A percentile compares a stretch with the other conserved stretches of the same genome.
Conservation (phyloP, 2,113 vertebrate species). For the Sciurus niger region DNA sequence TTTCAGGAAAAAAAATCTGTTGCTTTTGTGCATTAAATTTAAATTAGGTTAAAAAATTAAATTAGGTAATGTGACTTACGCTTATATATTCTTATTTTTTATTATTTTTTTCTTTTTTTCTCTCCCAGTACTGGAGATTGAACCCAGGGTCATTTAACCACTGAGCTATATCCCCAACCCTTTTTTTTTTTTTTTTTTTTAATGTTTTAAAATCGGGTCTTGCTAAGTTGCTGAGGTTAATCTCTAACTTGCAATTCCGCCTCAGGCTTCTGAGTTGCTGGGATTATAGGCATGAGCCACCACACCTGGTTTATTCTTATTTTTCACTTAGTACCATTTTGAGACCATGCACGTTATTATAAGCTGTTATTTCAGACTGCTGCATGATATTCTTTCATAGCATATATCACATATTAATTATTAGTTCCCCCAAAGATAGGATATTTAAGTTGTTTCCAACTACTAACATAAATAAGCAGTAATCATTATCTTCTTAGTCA, state of each 20-base stretch:
- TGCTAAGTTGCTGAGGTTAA: too few species aligned
- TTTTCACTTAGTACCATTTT: not conserved
- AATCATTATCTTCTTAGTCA: not conserved
- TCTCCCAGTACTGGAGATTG: too few species aligned
- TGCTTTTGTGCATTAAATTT: not conserved
- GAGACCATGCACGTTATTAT: not conserved
- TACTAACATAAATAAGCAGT: not conserved
- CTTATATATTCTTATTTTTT: not conserved
- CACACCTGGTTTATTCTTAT: not conserved
- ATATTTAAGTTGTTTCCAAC: not conserved
- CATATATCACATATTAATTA: not conserved
- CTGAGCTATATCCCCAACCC: too few species aligned
- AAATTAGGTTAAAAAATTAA: not conserved
- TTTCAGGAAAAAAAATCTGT: not conserved
- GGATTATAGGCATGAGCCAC: too few species aligned
- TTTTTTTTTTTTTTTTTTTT: too few species aligned
- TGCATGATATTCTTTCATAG: not conserved
- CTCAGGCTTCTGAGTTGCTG: too few species aligned
- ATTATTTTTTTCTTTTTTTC: too few species aligned
- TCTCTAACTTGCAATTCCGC: too few species aligned
- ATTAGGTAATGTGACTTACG: not conserved
- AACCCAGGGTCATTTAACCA: too few species aligned
- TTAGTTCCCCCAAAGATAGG: not conserved
- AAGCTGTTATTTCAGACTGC: not conserved
- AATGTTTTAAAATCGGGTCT: too few species aligned